Conservation (phyloP, 2,797 vertebrate genomes). For the Acanthurus leucopareius region DNA sequence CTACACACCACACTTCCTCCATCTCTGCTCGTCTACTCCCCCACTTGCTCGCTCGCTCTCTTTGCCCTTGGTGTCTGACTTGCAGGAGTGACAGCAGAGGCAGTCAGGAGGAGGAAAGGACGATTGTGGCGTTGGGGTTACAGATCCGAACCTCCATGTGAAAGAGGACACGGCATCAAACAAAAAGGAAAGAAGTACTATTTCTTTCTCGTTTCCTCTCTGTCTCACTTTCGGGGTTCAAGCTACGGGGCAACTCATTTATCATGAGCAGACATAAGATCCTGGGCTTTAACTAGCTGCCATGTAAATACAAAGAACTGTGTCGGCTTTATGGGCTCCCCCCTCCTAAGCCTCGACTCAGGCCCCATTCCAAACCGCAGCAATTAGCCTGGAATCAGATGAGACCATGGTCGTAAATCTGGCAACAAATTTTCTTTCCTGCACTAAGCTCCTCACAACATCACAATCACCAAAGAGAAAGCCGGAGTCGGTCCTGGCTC, state of each 20-base stretch:
- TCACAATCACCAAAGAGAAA: constrained; percentile 31
- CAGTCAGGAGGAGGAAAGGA: constrained; percentile 47
- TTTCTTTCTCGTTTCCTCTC: constrained; percentile 51
- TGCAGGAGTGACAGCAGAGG: constrained; percentile 57
- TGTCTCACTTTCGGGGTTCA: constrained; percentile 54
- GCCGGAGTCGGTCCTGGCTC: constrained; percentile 17
- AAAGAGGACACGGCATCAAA: constrained; percentile 59
- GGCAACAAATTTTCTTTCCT: constrained; percentile 63
- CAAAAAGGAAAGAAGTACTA: constrained; percentile 19
- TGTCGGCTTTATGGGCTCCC: constrained; percentile 49
- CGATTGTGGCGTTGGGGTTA: constrained; percentile 62
- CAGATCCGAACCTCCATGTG: constrained; percentile 47
- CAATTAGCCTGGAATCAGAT: constrained; percentile 74
- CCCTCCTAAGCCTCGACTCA: constrained; percentile 35
- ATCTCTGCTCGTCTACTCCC: constrained; percentile 12
- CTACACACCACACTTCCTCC: constrained; percentile 36
- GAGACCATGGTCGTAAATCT: constrained; percentile 67
- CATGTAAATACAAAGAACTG: constrained; percentile 64
- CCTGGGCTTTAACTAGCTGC: constrained; percentile 55
- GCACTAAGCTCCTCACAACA: constrained; percentile 47
- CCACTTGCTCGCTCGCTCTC: background rate
- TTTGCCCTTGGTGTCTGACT: constrained; percentile 47
- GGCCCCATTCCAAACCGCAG: constrained; percentile 61
- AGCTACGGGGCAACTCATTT: constrained; percentile 62
- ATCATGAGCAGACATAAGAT: constrained; percentile 54